Base-by-base conservation (phyloP, 1,140 invertebrate species). In the Drosophila pruinosa region DNA sequence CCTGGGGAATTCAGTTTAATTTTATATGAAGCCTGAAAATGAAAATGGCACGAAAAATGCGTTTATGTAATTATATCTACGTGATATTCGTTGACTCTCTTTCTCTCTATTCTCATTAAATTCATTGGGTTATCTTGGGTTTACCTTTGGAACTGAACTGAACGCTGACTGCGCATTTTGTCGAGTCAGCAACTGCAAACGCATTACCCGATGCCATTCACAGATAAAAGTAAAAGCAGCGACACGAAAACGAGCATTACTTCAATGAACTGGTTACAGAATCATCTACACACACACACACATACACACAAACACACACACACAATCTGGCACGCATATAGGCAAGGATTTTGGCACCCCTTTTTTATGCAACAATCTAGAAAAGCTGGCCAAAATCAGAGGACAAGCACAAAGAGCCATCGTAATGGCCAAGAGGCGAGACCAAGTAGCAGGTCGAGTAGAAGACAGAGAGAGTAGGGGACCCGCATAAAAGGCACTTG, bases 211-310 rank as follows among this genome's bases (percentile, higher is more conserved):
- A 85, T 85, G 47, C 80, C 80, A 85, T 83, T 85, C 75, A 52
- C 45, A 85, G 81, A 86, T 86, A 86, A 85, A 78, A 83, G 75
- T 81, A 73, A 81, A 74, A 74, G 78, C 78, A 83, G 78, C 78
- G 78, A 80, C 72, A 73, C 78, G 74, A 69, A 79, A 85, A 72
- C 52, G 63, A 73, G 61, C 58, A 79, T 63, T 69, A 43, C 50
- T 52, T 38, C 50, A 68, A 72, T 72, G 53, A 72, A 63, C 54
- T 58, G 43, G 31, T 69, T 52, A 82, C 64, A 59, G 22, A 41
- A 43, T 4, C 15, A 50, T 28, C 31, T 41, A 50, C 41, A 28
- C 24, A 31, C 24, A 41, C 15, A 31, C 57, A 17, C 21, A 52
- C 36, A 24, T 14, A 38, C 15, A 38, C 17, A n/a, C n/a, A n/a